A percentile compares a stretch with the other conserved stretches of the same genome.
These are phyloP conservation scores for Ctenopoma kingsleyae DNA, from an alignment of 2,797 vertebrate species.

Conservation along the genomic window DNA sequence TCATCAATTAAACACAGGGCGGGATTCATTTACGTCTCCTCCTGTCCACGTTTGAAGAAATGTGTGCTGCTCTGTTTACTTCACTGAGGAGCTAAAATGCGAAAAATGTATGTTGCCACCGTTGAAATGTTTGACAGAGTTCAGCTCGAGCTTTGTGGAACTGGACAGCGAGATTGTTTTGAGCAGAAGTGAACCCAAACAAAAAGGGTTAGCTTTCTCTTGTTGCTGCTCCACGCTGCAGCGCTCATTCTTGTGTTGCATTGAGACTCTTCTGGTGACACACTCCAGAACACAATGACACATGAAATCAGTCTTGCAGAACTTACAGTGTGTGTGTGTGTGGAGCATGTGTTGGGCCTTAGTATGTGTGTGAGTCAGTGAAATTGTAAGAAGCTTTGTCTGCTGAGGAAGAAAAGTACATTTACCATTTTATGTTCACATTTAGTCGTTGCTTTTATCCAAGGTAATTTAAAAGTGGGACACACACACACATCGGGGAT, in stretches of 20 bases:
- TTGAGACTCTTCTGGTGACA: constrained; percentile 9
- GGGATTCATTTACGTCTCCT: constrained; percentile 9
- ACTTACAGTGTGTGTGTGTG: neutral
- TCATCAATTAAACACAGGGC: constrained; percentile 11
- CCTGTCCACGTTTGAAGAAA: constrained; percentile 7
- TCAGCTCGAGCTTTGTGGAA: neutral
- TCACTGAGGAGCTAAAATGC: neutral
- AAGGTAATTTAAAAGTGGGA: too few species aligned
- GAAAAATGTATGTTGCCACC: neutral
- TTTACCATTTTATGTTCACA: neutral
- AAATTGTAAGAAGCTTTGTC: neutral
- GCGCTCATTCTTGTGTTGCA: neutral
- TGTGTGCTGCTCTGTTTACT: neutral
- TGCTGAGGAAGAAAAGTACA: neutral
- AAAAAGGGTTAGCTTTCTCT: neutral
- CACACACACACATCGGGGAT: too few species aligned
- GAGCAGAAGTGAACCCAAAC: constrained; percentile 1
- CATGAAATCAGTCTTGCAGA: constrained; percentile 5
- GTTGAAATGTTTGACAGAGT: neutral
- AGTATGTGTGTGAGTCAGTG: neutral
- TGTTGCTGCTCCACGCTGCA: constrained; percentile 2
- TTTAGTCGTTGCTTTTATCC: too few species aligned
- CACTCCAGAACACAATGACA: neutral
- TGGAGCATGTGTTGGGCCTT: too few species aligned
- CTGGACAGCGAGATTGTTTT: neutral